Evolutionary conservation across 2,888 invertebrate species (phyloP), one percentile per base, ranked within the genome.

Genomic region (Chaetoderma sp.): DNA sequence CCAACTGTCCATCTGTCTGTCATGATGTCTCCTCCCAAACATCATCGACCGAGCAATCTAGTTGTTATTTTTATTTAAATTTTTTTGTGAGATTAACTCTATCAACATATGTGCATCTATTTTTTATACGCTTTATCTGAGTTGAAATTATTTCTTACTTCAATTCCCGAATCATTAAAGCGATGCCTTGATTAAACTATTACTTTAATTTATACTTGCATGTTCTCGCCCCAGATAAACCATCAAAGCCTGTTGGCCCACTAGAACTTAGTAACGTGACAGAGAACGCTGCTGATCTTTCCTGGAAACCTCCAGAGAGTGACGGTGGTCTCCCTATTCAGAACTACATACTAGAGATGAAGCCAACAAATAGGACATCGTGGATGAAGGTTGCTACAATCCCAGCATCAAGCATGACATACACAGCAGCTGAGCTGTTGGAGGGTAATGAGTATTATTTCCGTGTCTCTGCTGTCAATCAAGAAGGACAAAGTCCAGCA

Each of bases 401-500:
- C 18, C 75, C 73, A 57, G 71, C 73, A n/a, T 60, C 71, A 27
- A 65, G 57, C 18, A 56, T 61, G 13, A 65, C 64, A 44, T 74
- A 67, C 69, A 76, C 71, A 13, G 71, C 72, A 5, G 62, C 61
- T 36, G 74, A 76, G 39, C 72, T 79, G 8, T 63, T 50, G 28
- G 75, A 93, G 0, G 95, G 95, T 82, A 89, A 96, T 88, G 92
- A 92, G 0, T 95, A 95, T 80, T 93, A 94, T 83, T 95, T 95
- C 90, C 90, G 94, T n/a, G 94, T 95, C 0, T 90, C 91, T 57
- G 94, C 94, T n/a, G 90, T 93, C 23, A 95, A 94, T 88, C 92
- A 93, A 75, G 97, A 96, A 2, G 98, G 98, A 4, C 93, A 93
- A 0, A 94, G 97, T 44, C 94, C 94, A 73, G 93, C 96, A 0